Base-by-base conservation (phyloP, 2,888 invertebrate species). In the Allolobophora icterica region DNA sequence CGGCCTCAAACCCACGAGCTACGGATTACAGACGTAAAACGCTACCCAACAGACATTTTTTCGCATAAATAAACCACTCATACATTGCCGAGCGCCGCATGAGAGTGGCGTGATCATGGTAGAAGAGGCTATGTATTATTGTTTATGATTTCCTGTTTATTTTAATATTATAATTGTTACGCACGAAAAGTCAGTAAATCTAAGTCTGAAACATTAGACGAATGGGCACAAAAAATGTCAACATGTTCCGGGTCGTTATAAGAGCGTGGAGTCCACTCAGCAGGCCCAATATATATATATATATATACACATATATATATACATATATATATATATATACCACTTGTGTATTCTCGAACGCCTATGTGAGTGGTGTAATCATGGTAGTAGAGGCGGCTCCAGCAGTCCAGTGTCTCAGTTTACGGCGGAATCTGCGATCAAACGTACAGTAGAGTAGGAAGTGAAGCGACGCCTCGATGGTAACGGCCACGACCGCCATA, bases 391-490 rank as follows among this genome's bases (percentile, higher is more conserved):
- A 34, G 6, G 19, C 19, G 35, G 2, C 87, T 30, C 19, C 84
- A 34, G 84, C 13, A 15, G 87, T 87, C 34, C 87, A 34, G 21
- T 35, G 87, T 35, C 35, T 87, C 35, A 87, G 35, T 33, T 87
- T 35, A 34, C 87, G 87, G 0, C 33, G 87, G 87, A 87, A 34
- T 90, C 38, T 58, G 24, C n/a, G 24, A 38, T 84, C 83, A 33
- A 84, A 84, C 83, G 17, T n/a, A 84, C 83, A 38, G 84, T 89
- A 90, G 40, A 83, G 83, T 15, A 34, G n/a, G 84, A 90, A 33
- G 4, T 84, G 40, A 17, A 90, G 34, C 24, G 84, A 33, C 40
- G 90, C n/a, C 38, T 90, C 83, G n/a, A 34, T 13, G 42, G 19
- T 34, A n/a, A 89, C 42, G n/a, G 40, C 42, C 40, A 89, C 8